A percentile compares a stretch with the other conserved stretches of the same genome.
Conservation (phyloP, 1,140 invertebrate genomes). For the Macrostomum lignano region DNA sequence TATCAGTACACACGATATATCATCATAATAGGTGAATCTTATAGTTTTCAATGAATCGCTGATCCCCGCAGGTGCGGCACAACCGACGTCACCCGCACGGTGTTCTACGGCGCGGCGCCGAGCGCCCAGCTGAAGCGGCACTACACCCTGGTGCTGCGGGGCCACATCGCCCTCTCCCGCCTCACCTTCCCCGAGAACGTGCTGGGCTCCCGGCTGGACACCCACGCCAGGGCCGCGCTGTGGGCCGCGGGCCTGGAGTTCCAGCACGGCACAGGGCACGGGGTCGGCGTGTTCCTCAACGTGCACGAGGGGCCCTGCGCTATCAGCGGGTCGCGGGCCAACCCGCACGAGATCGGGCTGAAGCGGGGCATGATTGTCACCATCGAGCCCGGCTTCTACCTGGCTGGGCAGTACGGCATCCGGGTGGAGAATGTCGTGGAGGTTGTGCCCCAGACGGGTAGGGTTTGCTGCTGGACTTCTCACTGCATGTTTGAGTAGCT, state of each 20-base stretch:
- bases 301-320: conserved; percentile 52
- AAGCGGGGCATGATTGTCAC: conserved; percentile 58
- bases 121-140: too few relatives aligned
- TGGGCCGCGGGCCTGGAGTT: conserved; percentile 88
- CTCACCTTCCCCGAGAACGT: conserved; percentile 43
- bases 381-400: conserved; percentile 38
- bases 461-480: too few relatives aligned
- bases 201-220: conserved; percentile 55
- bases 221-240: conserved; percentile 47
- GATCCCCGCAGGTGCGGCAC: conserved; percentile 76
- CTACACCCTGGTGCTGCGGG: conserved; percentile 69
- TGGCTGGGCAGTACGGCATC: conserved; percentile 57
- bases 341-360: conserved; percentile 37
- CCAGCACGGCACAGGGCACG: conserved; percentile 80
- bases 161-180: conserved; percentile 48
- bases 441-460: too few relatives aligned
- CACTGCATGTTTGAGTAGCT: too few relatives aligned
- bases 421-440: conserved; percentile 74
- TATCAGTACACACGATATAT: too few relatives aligned
- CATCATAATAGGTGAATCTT: too few relatives aligned
- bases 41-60: too few relatives aligned
- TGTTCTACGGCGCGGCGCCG: conserved; percentile 58
- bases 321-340: not conserved
- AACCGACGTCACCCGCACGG: conserved; percentile 68
- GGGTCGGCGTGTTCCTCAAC: conserved; percentile 72